A percentile compares a stretch with the other conserved stretches of the same genome.
Evolutionary conservation across 2,797 vertebrate species (phyloP).

Genomic region (Columba guinea): DNA sequence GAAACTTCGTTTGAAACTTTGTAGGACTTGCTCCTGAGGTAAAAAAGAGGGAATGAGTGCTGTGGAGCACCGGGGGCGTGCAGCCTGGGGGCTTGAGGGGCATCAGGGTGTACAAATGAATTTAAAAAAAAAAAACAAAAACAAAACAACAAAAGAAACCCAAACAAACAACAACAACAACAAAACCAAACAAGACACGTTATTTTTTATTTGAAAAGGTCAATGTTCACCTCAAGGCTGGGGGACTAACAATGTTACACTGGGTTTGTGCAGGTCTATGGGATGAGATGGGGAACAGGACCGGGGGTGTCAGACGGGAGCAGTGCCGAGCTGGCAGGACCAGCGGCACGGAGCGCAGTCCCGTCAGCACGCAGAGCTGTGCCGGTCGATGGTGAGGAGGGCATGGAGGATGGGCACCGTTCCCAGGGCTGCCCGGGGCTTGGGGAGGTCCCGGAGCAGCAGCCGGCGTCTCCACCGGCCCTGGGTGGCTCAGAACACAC

Average conservation of each 20-base stretch:
- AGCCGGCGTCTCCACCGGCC: no score
- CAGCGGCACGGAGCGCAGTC: rapidly evolving
- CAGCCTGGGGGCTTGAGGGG: background rate
- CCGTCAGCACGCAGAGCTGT: no score
- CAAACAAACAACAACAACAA: no score
- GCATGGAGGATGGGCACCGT: background rate
- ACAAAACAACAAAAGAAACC: no score
- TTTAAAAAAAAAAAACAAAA: no score
- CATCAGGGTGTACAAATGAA: no score
- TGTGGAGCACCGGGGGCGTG: background rate
- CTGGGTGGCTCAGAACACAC: no score
- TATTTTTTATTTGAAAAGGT: background rate
- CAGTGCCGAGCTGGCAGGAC: background rate
- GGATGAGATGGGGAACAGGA: background rate
- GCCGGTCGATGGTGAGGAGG: no score
- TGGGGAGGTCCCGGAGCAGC: background rate
- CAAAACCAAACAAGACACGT: no score
- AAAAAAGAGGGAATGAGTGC: rapidly evolving
- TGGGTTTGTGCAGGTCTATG: background rate
- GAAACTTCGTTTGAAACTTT: rapidly evolving
- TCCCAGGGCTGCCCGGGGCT: no score
- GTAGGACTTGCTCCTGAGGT: rapidly evolving
- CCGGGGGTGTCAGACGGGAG: rapidly evolving
- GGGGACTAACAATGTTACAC: rapidly evolving
- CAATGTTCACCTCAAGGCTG: no score